Percentiles rank a stretch among this genome's conserved stretches.
phyloP scores from a whole-genome alignment of 2,888 invertebrate genomes.

The Brenthis ino region DNA sequence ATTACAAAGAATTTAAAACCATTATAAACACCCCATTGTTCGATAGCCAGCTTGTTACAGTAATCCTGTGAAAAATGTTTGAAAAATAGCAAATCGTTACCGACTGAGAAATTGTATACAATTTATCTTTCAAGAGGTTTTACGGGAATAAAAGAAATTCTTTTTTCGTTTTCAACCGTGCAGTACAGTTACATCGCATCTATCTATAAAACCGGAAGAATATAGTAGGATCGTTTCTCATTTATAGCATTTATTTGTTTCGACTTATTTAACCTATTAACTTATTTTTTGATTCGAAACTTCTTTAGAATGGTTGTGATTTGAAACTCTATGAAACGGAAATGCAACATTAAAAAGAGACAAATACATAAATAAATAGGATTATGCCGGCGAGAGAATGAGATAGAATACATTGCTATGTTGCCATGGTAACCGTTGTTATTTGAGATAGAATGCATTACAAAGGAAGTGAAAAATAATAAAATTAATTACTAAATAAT shows the following conservation, averaged over 20 bases:
- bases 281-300: too few relatives aligned
- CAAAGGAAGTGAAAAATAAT: too few relatives aligned
- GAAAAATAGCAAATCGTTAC: constrained; percentile 20
- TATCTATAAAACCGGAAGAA: not conserved
- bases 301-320: too few relatives aligned
- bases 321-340: too few relatives aligned
- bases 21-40: not conserved
- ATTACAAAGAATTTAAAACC: not conserved
- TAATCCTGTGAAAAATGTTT: constrained; percentile 22
- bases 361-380: too few relatives aligned
- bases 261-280: too few relatives aligned
- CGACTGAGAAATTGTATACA: constrained; percentile 15
- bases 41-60: constrained; percentile 8
- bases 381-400: too few relatives aligned
- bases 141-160: not conserved
- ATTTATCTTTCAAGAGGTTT: constrained; percentile 14
- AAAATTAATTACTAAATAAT: too few relatives aligned
- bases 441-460: too few relatives aligned
- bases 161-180: constrained; percentile 9
- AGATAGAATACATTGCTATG: too few relatives aligned
- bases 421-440: too few relatives aligned
- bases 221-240: not conserved
- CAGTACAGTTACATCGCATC: not conserved
- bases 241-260: not conserved
- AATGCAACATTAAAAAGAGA: too few relatives aligned